phyloP scores from a whole-genome alignment of 2,888 invertebrate species.

The Drosophila quasianomalipes region DNA sequence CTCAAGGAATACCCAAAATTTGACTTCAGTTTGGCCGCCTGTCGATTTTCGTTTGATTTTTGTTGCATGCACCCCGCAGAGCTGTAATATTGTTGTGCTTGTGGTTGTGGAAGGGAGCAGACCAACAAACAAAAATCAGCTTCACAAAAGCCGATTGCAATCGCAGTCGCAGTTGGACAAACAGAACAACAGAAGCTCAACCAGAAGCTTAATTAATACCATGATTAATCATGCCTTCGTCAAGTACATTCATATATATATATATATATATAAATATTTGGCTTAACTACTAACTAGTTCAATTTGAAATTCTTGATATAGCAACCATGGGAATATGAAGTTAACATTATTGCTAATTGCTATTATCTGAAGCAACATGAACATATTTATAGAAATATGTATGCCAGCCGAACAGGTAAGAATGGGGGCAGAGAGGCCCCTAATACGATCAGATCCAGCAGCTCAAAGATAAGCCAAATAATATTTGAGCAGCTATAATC shows the following conservation, averaged over 20 bases:
- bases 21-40: conserved; percentile 19
- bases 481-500: not conserved
- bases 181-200: conserved; percentile 15
- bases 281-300: not conserved
- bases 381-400: not conserved
- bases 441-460: not conserved
- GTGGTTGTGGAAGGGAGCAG: conserved; percentile 11
- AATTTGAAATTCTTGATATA: not conserved
- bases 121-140: conserved; percentile 4
- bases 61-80: conserved; percentile 44
- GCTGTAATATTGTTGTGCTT: conserved; percentile 12
- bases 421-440: not conserved
- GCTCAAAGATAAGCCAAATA: not conserved
- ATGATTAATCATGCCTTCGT: conserved; percentile 35
- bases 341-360: not conserved
- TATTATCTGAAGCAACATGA: not conserved
- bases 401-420: no score
- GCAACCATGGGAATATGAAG: not conserved
- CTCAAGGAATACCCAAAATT: conserved; percentile 1
- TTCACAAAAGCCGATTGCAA: conserved; percentile 16
- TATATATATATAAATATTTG: not conserved
- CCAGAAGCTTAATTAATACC: conserved; percentile 18
- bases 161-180: conserved; percentile 8
- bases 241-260: not conserved
- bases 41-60: conserved; percentile 40